Percentiles rank a stretch among this genome's conserved stretches.
Evolutionary conservation across 2,113 vertebrate species (phyloP).

Genomic region (Microtus montanus): DNA sequence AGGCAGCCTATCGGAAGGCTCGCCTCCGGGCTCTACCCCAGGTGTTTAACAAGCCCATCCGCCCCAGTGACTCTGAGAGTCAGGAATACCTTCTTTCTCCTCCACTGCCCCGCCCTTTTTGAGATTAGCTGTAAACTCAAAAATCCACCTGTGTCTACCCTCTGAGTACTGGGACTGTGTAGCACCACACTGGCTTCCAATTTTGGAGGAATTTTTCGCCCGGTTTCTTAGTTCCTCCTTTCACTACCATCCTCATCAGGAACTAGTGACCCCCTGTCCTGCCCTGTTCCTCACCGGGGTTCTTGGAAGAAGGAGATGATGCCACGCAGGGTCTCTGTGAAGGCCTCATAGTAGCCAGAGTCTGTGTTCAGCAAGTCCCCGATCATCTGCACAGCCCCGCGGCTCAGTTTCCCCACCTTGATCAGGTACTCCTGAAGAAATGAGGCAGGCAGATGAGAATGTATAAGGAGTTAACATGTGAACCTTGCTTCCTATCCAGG

Average conservation of each 20-base stretch:
- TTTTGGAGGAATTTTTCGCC: background rate
- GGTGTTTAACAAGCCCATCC: background rate
- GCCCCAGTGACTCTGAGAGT: background rate
- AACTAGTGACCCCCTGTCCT: background rate
- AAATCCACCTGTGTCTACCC: no score
- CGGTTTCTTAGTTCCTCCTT: background rate
- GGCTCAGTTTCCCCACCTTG: conserved; percentile 71
- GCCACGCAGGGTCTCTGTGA: conserved; percentile 54
- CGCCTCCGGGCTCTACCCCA: background rate
- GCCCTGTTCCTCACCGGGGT: background rate
- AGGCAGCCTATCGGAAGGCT: background rate
- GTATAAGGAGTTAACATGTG: background rate
- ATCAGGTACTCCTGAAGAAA: conserved; percentile 67
- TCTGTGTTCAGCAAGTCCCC: conserved; percentile 58
- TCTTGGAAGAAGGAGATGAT: conserved; percentile 10
- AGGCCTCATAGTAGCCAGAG: conserved; percentile 55
- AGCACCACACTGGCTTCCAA: background rate
- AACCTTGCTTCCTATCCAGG: no score
- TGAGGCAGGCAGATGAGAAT: background rate
- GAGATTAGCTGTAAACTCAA: background rate
- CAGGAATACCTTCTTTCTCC: background rate
- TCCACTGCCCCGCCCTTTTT: background rate
- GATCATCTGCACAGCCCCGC: conserved; percentile 60
- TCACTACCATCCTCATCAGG: background rate
- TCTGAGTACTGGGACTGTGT: background rate